These are phyloP conservation scores for Blera fallax DNA, from an alignment of 2,888 invertebrate species.

Conservation along the genomic window DNA sequence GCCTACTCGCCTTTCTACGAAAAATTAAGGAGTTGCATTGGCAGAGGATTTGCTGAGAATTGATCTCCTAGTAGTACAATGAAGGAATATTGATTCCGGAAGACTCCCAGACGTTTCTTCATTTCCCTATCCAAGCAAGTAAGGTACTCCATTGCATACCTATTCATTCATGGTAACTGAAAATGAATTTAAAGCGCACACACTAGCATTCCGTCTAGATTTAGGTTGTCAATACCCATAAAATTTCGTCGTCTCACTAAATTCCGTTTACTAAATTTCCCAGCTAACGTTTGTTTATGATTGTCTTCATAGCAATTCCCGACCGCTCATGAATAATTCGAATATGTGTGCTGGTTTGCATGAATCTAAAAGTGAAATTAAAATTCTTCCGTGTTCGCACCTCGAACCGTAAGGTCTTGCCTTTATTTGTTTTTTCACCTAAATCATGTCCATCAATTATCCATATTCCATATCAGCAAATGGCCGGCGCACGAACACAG, in stretches of 20 bases:
- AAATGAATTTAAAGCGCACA: neutral
- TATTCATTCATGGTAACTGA: neutral
- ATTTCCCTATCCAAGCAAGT: too few relatives aligned
- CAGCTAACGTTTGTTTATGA: neutral
- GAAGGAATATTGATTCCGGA: too few relatives aligned
- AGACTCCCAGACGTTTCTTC: too few relatives aligned
- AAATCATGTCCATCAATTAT: constrained; percentile 49
- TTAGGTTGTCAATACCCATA: neutral
- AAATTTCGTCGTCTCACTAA: neutral
- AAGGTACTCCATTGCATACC: neutral
- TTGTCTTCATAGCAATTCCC: neutral
- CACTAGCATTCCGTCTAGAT: neutral
- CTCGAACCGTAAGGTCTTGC: constrained; percentile 55
- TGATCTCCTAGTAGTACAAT: too few relatives aligned
- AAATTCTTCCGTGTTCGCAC: constrained; percentile 66
- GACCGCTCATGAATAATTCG: constrained; percentile 55
- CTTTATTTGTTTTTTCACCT: constrained; percentile 51
- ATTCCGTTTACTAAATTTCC: neutral
- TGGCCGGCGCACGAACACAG: neutral
- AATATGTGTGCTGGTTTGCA: constrained; percentile 24
- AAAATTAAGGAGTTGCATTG: too few relatives aligned
- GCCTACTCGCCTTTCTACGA: too few relatives aligned
- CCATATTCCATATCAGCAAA: constrained; percentile 30
- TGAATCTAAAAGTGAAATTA: constrained; percentile 72
- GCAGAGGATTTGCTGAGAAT: too few relatives aligned